These are phyloP conservation scores for Arge pagana DNA, from an alignment of 2,888 invertebrate species.

Conservation along the genomic window DNA sequence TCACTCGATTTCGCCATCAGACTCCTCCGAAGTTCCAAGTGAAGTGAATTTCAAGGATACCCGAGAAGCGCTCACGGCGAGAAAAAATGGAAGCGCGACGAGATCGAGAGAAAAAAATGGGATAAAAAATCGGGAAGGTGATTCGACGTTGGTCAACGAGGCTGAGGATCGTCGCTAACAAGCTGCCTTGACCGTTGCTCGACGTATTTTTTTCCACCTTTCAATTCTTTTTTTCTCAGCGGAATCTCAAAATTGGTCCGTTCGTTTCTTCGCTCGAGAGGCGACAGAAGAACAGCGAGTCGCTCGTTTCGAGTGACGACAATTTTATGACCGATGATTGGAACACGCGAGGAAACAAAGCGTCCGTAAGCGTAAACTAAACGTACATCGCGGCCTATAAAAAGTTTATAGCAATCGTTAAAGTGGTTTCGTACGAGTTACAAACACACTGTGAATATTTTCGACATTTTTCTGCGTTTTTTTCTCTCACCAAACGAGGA, in stretches of 20 bases:
- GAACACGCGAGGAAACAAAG: slow-evolving; percentile 14
- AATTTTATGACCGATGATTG: slow-evolving; percentile 15
- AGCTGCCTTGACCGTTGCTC: neutral
- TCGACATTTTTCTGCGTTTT: neutral
- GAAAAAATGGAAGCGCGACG: too few species aligned
- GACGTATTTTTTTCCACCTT: slow-evolving; percentile 4
- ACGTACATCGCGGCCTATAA: slow-evolving; percentile 3
- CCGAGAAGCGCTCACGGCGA: too few species aligned
- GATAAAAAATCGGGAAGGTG: too few species aligned
- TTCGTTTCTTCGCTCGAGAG: too few species aligned
- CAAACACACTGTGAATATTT: slow-evolving; percentile 1
- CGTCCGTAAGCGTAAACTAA: slow-evolving; percentile 10
- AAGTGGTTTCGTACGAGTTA: slow-evolving; percentile 18
- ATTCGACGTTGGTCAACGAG: neutral
- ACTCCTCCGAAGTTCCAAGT: too few species aligned
- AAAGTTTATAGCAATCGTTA: slow-evolving; percentile 21
- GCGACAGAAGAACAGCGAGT: slow-evolving; percentile 3
- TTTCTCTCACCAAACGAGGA: too few species aligned
- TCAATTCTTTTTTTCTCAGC: slow-evolving; percentile 4
- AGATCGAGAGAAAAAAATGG: too few species aligned
- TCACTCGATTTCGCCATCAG: too few species aligned
- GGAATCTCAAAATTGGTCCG: too few species aligned
- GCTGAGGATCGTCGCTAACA: slow-evolving; percentile 3
- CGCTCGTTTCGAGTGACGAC: slow-evolving; percentile 4
- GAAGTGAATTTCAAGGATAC: too few species aligned